Percentiles rank a stretch among this genome's conserved stretches.
Conservation (phyloP, 1,140 invertebrate species). For the Orchesella cincta region DNA sequence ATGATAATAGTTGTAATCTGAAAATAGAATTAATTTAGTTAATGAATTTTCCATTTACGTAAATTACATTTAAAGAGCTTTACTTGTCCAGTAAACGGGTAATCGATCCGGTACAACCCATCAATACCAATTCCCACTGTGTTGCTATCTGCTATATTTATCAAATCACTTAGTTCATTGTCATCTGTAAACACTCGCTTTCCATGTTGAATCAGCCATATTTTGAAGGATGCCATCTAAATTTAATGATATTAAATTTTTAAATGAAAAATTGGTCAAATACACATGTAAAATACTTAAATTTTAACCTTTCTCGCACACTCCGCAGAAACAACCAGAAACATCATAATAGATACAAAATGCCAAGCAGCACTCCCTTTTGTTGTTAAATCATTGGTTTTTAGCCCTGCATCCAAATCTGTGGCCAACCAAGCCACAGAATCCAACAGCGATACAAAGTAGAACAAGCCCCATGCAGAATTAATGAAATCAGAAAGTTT, state of each 20-base stretch:
- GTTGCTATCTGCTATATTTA: not conserved
- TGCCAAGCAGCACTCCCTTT: not conserved
- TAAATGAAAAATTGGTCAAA: not conserved
- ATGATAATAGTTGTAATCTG: constrained; percentile 7
- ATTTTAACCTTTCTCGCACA: not conserved
- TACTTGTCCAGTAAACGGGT: constrained; percentile 2
- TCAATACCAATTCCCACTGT: not conserved
- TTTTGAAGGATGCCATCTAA: not conserved
- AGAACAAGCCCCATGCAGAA: not conserved
- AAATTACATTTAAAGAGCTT: not conserved
- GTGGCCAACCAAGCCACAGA: not conserved
- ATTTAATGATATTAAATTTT: not conserved
- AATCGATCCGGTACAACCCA: not conserved
- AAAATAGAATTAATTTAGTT: not conserved
- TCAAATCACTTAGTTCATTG: not conserved
- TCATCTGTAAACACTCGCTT: not conserved
- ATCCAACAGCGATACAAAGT: not conserved
- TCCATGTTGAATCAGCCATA: not conserved
- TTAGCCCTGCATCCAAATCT: not conserved
- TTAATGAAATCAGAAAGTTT: not conserved
- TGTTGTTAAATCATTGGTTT: not conserved
- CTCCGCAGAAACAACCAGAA: not conserved
- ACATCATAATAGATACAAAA: not conserved
- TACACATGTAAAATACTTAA: not conserved
- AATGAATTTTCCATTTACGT: not conserved